Conservation (phyloP, 2,888 invertebrate genomes). For the Pollenia labialis region DNA sequence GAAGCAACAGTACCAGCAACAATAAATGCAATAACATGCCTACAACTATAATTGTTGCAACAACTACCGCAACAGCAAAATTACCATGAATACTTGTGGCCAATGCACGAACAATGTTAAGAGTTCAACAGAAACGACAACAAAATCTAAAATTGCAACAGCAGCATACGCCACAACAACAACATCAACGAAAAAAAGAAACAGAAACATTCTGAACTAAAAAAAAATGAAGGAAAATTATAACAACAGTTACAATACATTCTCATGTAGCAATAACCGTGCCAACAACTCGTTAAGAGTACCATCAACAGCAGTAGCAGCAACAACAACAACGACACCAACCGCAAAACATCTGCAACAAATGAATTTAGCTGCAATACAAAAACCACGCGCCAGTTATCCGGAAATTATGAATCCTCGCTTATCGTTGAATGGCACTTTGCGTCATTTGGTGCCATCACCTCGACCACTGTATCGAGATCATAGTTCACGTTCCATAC, state of each 20-base stretch:
- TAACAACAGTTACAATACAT: constrained; percentile 27
- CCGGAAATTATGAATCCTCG: constrained; percentile 83
- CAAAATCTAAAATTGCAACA: constrained; percentile 16
- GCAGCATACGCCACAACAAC: constrained; percentile 49
- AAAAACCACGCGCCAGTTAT: constrained; percentile 80
- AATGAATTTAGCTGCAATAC: constrained; percentile 61
- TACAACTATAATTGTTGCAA: constrained; percentile 19
- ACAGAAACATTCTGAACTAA: neutral
- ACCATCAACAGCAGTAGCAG: constrained; percentile 28
- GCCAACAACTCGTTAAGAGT: constrained; percentile 59
- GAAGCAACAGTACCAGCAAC: constrained; percentile 3
- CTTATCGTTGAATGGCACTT: constrained; percentile 82
- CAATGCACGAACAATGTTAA: constrained; percentile 8
- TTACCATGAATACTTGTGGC: constrained; percentile 15
- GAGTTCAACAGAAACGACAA: neutral
- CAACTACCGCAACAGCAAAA: constrained; percentile 11
- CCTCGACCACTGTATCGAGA: constrained; percentile 82
- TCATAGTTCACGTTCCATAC: constrained; percentile 82
- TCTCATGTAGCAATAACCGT: constrained; percentile 54
- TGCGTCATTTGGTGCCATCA: constrained; percentile 82
- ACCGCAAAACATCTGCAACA: constrained; percentile 64
- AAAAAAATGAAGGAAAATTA: constrained; percentile 51
- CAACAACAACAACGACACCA: constrained; percentile 25
- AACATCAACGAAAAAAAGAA: constrained; percentile 56
- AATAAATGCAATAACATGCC: constrained; percentile 37